Evolutionary conservation across 2,797 vertebrate species (phyloP), one percentile per base, ranked within the genome.

Genomic region (Anisognathus igniventris): DNA sequence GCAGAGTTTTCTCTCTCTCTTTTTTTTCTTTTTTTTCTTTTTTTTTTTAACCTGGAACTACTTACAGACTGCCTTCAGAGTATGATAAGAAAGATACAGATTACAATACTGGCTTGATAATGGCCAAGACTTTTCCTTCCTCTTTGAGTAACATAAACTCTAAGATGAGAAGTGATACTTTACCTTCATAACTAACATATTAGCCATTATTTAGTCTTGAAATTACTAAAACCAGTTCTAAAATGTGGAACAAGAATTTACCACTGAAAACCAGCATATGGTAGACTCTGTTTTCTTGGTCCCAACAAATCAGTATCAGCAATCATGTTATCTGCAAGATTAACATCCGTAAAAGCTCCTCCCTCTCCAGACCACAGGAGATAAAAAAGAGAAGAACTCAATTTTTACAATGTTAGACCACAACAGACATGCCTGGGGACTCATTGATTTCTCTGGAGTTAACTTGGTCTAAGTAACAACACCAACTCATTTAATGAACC

Each of bases 41-140:
- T 11, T 50, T 54, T 39, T 74, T 42, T 21, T 85, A 8, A 40
- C 44, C 48, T 81, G 45, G 23, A 93, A 73, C 66, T 86, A 47
- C 86, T 87, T 72, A 84, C 45, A 35, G 31, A 39, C 31, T 96
- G 50, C 92, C n/a, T 40, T 92, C 78, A 37, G 65, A 85, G 39
- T 77, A 72, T 56, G 56, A 66, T n/a, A 72, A 88, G 21, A 89
- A 70, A 90, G 21, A 89, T 53, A 23, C 4, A 89, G 84, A 67
- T 93, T 74, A 91, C 80, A 91, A 23, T 79, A 77, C 33, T 64
- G 37, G 9, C 27, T 80, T 95, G 74, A 87, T 70, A 82, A 82
- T 11, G 37, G 42, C 42, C 42, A 50, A 79, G 83, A 51, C 3
- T 62, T 76, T 61, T 68, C 17, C 47, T 90, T 93, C 53, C 33